A percentile compares a stretch with the other conserved stretches of the same genome.
phyloP scores from a whole-genome alignment of 1,140 invertebrate genomes.

The Pseudomyrmex dendroicus region DNA sequence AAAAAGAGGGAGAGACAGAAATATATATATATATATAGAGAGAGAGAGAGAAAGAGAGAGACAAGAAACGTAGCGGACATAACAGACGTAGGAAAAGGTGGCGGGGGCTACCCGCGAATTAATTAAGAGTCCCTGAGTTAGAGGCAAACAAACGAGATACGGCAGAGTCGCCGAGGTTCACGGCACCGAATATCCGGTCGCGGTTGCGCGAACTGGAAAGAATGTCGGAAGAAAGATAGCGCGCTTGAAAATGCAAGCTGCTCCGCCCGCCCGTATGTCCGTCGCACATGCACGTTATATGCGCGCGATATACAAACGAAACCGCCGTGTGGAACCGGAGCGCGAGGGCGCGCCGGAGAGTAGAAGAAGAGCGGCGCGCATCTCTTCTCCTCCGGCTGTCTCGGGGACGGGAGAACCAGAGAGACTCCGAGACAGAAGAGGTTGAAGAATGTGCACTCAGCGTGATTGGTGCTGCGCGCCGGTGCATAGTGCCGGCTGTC shows the following conservation, averaged over 20 bases:
- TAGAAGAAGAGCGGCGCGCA: constrained; percentile 39
- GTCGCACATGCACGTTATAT: constrained; percentile 11
- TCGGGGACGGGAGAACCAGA: constrained; percentile 57
- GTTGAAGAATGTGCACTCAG: constrained; percentile 83
- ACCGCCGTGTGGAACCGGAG: constrained; percentile 1
- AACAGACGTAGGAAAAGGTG: neutral
- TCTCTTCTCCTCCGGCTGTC: constrained; percentile 61
- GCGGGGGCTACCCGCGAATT: constrained; percentile 71
- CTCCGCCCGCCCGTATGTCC: constrained; percentile 2
- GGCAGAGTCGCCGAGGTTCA: constrained; percentile 31
- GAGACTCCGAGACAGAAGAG: constrained; percentile 52
- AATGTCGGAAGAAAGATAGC: neutral
- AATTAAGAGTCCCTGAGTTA: constrained; percentile 79
- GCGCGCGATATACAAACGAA: constrained; percentile 65
- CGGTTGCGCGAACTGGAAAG: constrained; percentile 9
- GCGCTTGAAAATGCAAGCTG: neutral
- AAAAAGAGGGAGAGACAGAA: neutral
- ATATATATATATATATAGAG: too few relatives aligned
- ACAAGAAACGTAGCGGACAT: neutral
- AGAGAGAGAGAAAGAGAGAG: neutral
- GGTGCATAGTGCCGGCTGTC: constrained; percentile 61
- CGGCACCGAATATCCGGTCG: constrained; percentile 38
- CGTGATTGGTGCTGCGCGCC: constrained; percentile 79
- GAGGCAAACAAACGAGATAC: constrained; percentile 67
- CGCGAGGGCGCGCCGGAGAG: neutral